Conservation (phyloP, 35 echinoderm and acorn worm genomes). For the Ophioderma brevispina region DNA sequence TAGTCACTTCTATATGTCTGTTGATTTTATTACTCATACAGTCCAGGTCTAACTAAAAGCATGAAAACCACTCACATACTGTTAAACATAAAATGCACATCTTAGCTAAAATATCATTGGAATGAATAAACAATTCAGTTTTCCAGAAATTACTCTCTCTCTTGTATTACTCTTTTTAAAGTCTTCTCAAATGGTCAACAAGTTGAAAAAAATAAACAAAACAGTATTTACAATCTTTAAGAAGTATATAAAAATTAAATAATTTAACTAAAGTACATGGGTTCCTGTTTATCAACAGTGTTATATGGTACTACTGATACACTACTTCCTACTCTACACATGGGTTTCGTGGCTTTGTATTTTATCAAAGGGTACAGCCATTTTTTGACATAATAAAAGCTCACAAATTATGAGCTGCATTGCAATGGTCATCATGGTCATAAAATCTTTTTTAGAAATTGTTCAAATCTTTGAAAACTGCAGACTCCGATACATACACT, state of each 20-base stretch:
- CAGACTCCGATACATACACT: no score
- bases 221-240: slow-evolving; percentile 6
- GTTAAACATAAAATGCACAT: no score
- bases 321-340: neutral
- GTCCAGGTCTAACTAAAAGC: no score
- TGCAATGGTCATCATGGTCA: neutral
- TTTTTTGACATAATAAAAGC: neutral
- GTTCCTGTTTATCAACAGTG: neutral
- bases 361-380: neutral
- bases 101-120: neutral
- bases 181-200: neutral
- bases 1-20: no score
- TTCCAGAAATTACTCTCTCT: neutral
- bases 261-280: neutral
- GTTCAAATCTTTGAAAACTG: no score
- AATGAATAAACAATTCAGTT: neutral
- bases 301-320: no score
- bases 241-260: neutral
- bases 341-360: neutral
- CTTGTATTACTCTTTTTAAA: neutral
- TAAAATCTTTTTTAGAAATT: neutral
- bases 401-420: neutral
- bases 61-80: no score
- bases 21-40: no score
- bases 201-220: neutral